Evolutionary conservation across 2,888 invertebrate species (phyloP).

Genomic region (Loripinus fragilis): DNA sequence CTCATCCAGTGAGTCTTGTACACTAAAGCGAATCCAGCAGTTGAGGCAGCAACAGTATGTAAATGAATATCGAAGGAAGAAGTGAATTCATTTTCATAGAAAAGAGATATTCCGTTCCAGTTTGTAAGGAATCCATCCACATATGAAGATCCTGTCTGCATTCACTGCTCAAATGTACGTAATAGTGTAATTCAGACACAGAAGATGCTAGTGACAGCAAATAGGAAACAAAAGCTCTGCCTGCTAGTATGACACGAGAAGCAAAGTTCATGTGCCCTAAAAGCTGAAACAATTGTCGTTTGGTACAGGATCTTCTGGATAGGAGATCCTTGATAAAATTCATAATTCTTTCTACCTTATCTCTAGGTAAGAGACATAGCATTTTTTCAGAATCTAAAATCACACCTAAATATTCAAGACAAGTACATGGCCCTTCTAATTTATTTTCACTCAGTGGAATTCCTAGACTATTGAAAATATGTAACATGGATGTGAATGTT

Average conservation of each 20-base stretch:
- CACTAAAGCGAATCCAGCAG: not conserved
- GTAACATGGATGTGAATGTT: not conserved
- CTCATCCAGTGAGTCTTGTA: not conserved
- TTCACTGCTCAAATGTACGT: not conserved
- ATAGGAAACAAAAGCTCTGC: not conserved
- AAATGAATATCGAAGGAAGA: not conserved
- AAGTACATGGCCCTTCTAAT: constrained; percentile 38
- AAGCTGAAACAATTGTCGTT: not conserved
- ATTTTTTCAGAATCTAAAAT: constrained; percentile 37
- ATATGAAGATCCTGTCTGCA: not conserved
- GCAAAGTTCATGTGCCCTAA: not conserved
- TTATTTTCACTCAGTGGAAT: constrained; percentile 46
- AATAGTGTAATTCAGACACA: not conserved
- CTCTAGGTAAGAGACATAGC: not conserved
- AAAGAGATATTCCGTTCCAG: not conserved
- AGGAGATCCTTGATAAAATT: not conserved
- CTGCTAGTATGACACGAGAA: not conserved
- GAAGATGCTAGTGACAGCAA: not conserved
- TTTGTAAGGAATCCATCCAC: not conserved
- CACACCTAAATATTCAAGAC: constrained; percentile 46
- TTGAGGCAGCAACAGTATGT: not conserved
- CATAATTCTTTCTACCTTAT: not conserved
- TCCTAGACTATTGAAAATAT: constrained; percentile 39
- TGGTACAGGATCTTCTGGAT: not conserved
- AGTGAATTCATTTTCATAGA: not conserved